Base-by-base conservation (phyloP, 2,113 vertebrate genomes). In the Emydocephalus ijimae region DNA sequence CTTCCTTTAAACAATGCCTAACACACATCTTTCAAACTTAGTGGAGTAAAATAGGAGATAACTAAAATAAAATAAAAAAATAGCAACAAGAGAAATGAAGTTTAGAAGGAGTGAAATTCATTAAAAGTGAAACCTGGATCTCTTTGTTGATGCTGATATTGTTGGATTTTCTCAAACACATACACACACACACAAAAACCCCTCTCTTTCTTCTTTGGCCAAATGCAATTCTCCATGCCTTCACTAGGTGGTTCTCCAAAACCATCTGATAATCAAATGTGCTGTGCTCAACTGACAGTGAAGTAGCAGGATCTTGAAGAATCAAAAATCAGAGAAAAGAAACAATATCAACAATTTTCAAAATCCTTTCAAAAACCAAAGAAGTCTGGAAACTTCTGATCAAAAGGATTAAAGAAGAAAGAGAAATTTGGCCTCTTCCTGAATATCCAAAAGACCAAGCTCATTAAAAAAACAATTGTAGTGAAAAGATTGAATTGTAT, bases 211-310 rank as follows among this genome's bases (percentile, higher is more conserved):
- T 0, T 85, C 56, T 91, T 89, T 89, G 74, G 43, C 56, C 54
- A 34, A 48, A 29, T 97, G 97, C 93, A 97, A 15, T 96, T 95
- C 95, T 92, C 43, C 39, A 0, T 88, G 50, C 56, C 57, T 92
- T 95, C 97, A 92, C 97, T 96, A 97, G 97, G 94, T 96, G 97
- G 96, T 48, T 92, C 96, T 93, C 96, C 94, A 95, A 81, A 96
- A 93, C 95, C 96, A 94, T 39, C 15, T 86, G 91, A 81, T 18
- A 86, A 94, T 34, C 2, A 55, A 12, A n/a, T n/a, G 12, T n/a
- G 12, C 64, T 69, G 29, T 69, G 14, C 29, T 69, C 29, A n/a
- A n/a, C 12, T 69, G 64, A n/a, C 29, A 2, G 23, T 57, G 21
- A 69, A 69, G 12, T 69, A 69, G 61, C 61, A 69, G 61, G 29